Evolutionary conservation across 2,888 invertebrate species (phyloP).

Genomic region (Heliconius ethilla): DNA sequence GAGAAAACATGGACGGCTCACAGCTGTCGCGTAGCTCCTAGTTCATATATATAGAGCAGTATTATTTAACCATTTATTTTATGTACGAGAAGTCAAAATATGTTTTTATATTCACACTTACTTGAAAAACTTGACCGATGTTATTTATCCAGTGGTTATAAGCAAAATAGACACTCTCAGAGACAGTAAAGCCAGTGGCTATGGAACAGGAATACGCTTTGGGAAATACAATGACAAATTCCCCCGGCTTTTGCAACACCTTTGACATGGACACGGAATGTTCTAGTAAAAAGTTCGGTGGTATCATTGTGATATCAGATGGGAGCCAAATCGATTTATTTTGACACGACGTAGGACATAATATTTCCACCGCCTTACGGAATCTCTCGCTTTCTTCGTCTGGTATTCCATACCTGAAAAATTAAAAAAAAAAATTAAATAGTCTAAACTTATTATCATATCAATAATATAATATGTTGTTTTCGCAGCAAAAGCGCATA

Average conservation of each 20-base stretch:
- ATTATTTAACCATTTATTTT: not conserved
- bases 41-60: conserved; percentile 22
- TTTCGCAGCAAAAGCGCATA: not conserved
- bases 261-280: conserved; percentile 90
- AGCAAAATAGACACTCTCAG: conserved; percentile 96
- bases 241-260: conserved; percentile 91
- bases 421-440: not conserved
- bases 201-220: conserved; percentile 92
- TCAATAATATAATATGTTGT: not conserved
- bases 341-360: conserved; percentile 91
- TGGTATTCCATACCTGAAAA: conserved; percentile 88
- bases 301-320: conserved; percentile 96
- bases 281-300: conserved; percentile 88
- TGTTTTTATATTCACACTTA: conserved; percentile 50
- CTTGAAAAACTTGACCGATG: conserved; percentile 88
- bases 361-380: conserved; percentile 86
- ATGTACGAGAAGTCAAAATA: not conserved
- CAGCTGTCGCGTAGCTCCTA: conserved; percentile 91
- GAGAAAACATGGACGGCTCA: conserved; percentile 94
- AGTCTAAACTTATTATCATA: not conserved
- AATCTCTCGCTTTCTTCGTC: conserved; percentile 88
- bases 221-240: conserved; percentile 95
- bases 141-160: conserved; percentile 89
- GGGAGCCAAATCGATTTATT: conserved; percentile 94
- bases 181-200: conserved; percentile 93